Percentiles rank a stretch among this genome's conserved stretches.
Evolutionary conservation across 2,797 vertebrate species (phyloP).

Genomic region (Synaphobranchus kaupii): DNA sequence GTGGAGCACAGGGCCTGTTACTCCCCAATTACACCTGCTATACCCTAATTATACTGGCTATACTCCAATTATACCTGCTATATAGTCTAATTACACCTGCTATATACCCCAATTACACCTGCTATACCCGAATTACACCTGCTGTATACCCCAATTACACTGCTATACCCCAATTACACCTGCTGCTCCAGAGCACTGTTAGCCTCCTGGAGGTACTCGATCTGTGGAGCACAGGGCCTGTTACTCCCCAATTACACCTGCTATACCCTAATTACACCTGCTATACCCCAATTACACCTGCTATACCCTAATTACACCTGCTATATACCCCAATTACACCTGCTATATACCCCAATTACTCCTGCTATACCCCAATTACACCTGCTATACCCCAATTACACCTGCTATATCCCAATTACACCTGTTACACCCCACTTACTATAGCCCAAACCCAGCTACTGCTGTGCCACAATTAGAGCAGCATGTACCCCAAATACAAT

Average conservation of each 20-base stretch:
- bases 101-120: too few species aligned
- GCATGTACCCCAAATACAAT: too few species aligned
- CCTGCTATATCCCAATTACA: too few species aligned
- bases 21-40: neutral
- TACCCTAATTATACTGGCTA: neutral
- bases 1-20: conserved; percentile 34
- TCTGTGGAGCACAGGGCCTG: conserved; percentile 64
- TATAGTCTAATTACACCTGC: too few species aligned
- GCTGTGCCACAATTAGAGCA: too few species aligned
- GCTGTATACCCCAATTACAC: neutral
- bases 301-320: too few species aligned
- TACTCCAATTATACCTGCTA: neutral
- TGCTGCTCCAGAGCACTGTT: conserved; percentile 85
- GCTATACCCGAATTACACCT: neutral
- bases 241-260: neutral
- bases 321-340: too few species aligned
- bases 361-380: neutral
- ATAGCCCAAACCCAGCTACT: neutral
- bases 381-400: neutral
- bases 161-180: conserved; percentile 51
- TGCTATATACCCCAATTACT: too few species aligned
- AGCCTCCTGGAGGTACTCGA: conserved; percentile 90
- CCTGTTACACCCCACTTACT: too few species aligned
- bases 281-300: neutral
- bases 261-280: too few species aligned